Percentiles rank a stretch among this genome's conserved stretches.
Evolutionary conservation across 2,113 vertebrate species (phyloP).

Genomic region (Rostratula benghalensis): DNA sequence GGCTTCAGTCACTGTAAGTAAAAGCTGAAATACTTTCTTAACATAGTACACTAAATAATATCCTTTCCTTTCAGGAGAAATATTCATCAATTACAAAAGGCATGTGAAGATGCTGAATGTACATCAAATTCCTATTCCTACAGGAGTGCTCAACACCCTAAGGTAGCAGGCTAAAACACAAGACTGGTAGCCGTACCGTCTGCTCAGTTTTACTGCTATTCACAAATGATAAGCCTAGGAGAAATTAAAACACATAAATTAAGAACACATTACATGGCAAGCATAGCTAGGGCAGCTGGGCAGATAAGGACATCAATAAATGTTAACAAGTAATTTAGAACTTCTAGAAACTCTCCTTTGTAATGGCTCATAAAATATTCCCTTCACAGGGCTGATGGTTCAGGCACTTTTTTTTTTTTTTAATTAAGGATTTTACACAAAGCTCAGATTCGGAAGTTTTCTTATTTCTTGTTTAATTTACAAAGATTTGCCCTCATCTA

Average conservation of each 20-base stretch:
- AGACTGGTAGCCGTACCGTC: neutral
- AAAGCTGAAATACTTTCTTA: neutral
- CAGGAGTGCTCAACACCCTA: neutral
- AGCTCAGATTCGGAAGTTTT: neutral
- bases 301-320: neutral
- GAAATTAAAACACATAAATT: neutral
- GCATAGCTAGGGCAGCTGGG: neutral
- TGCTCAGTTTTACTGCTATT: neutral
- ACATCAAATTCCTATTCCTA: neutral
- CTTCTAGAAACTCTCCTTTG: neutral
- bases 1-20: conserved; percentile 84
- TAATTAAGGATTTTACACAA: neutral
- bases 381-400: neutral
- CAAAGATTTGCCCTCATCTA: neutral
- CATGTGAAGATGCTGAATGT: neutral
- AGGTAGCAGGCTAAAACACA: neutral
- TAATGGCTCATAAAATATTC: neutral
- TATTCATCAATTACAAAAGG: neutral
- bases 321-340: neutral
- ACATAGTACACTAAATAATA: neutral
- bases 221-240: neutral
- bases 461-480: neutral
- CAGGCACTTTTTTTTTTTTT: neutral
- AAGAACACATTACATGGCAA: neutral
- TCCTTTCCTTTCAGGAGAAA: neutral